Base-by-base conservation (phyloP, 2,113 vertebrate genomes). In the Haemorhous mexicanus region DNA sequence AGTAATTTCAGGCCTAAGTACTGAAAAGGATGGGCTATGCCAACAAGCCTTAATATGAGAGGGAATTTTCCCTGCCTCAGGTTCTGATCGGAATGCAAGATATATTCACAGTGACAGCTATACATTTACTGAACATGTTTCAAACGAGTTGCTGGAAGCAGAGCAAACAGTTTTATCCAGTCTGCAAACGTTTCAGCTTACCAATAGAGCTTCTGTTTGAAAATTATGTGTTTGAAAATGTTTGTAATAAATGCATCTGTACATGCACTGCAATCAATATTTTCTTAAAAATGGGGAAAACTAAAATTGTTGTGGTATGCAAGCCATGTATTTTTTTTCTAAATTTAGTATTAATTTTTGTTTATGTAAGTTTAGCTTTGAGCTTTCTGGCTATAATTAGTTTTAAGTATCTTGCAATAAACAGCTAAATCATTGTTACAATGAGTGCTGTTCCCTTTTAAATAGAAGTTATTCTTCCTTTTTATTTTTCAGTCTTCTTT, bases 51-150 rank as follows among this genome's bases (percentile, higher is more conserved):
- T 95, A 97, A 96, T 96, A 96, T 91, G 87, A 93, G 76, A 97
- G 93, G 88, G 90, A 96, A 92, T 96, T 96, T 97, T 97, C 93
- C 82, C 82, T 96, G 94, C 92, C 96, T 97, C 91, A 69, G 93
- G 93, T 95, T 96, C 90, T 95, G 94, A 97, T 93, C 1, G 82
- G 93, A 98, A 98, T 94, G 95, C 79, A 78, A 98, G 96, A 96
- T 97, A 97, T 56, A 95, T 87, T 79, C 76, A 73, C 77, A 75
- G 84, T 95, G 96, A 96, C 88, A 95, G 96, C 67, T 90, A 62
- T 84, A 85, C 81, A 90, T 96, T 97, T 96, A 97, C 87, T 92
- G 74, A 97, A 89, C 84, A 82, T 81, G 77, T 89, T 96, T 86
- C 58, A 95, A 78, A 92, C 5, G 8, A 91, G 82, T 88, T 81